Evolutionary conservation across 2,888 invertebrate species (phyloP).

Genomic region (Protophormia terraenovae): DNA sequence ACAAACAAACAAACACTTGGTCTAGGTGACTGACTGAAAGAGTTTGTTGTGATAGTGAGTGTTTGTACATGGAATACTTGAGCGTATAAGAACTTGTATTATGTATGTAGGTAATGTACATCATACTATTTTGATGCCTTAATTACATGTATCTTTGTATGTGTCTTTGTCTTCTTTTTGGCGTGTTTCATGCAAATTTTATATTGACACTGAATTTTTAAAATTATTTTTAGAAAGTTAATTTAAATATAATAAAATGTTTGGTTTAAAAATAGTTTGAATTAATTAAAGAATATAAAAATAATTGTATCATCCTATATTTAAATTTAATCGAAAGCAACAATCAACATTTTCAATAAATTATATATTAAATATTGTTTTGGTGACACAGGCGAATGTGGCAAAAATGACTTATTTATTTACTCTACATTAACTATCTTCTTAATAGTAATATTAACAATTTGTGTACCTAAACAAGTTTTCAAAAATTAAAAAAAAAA

Average conservation of each 20-base stretch:
- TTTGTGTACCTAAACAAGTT: too few relatives aligned
- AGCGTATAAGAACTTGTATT: too few relatives aligned
- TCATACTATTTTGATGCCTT: constrained; percentile 48
- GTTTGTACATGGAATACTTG: too few relatives aligned
- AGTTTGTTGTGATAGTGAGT: neutral
- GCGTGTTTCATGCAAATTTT: neutral
- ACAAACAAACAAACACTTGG: neutral
- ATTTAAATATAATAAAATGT: too few relatives aligned
- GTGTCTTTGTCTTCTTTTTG: neutral
- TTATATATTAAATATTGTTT: too few relatives aligned
- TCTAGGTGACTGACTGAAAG: neutral
- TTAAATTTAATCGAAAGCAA: neutral
- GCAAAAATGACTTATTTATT: too few relatives aligned
- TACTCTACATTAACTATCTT: too few relatives aligned
- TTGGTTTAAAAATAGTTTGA: neutral
- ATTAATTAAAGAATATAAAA: neutral
- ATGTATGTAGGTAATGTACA: neutral
- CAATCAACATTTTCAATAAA: neutral
- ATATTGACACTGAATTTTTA: constrained; percentile 29
- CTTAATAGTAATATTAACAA: too few relatives aligned
- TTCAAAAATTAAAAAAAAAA: too few relatives aligned
- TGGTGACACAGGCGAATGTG: too few relatives aligned
- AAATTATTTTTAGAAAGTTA: neutral
- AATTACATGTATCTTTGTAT: constrained; percentile 29
- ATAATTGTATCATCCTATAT: neutral